A percentile compares a stretch with the other conserved stretches of the same genome.
phyloP scores from a whole-genome alignment of 1,140 invertebrate genomes.

The Trichogramma pretiosum region DNA sequence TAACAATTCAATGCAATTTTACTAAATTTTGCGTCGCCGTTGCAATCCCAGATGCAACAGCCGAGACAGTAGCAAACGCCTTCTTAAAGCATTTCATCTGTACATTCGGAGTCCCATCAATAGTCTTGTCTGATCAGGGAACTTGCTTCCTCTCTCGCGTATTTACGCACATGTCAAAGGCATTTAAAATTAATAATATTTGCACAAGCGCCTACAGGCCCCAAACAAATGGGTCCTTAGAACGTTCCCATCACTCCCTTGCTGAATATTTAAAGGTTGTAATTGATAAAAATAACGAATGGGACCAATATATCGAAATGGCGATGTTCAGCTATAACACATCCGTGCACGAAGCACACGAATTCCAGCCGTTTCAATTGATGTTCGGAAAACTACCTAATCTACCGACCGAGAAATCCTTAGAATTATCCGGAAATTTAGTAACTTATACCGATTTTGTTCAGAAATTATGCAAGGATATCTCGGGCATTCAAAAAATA shows the following conservation, averaged over 20 bases:
- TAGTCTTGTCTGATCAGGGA: slow-evolving; percentile 13
- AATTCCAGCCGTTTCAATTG: slow-evolving; percentile 1
- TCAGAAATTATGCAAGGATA: neutral
- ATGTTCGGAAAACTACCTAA: slow-evolving; percentile 8
- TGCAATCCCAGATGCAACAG: neutral
- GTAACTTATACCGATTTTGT: neutral
- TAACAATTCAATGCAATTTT: slow-evolving; percentile 3
- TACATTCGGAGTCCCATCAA: slow-evolving; percentile 7
- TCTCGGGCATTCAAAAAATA: neutral
- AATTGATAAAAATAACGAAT: slow-evolving; percentile 23
- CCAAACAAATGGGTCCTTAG: slow-evolving; percentile 20
- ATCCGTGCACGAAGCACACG: slow-evolving; percentile 20
- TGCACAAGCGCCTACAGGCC: slow-evolving; percentile 6
- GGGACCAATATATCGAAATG: slow-evolving; percentile 27
- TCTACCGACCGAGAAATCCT: neutral
- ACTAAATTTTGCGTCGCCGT: neutral
- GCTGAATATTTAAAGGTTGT: slow-evolving; percentile 24
- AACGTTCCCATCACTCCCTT: slow-evolving; percentile 23
- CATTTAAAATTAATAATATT: slow-evolving; percentile 12
- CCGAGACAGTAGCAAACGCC: neutral
- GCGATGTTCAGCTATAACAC: slow-evolving; percentile 19
- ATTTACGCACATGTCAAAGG: neutral
- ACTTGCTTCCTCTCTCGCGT: neutral
- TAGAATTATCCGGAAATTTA: neutral
- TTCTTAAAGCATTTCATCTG: neutral